Base-by-base conservation (phyloP, 2,888 invertebrate genomes). In the Cryptocheilus praepositus region DNA sequence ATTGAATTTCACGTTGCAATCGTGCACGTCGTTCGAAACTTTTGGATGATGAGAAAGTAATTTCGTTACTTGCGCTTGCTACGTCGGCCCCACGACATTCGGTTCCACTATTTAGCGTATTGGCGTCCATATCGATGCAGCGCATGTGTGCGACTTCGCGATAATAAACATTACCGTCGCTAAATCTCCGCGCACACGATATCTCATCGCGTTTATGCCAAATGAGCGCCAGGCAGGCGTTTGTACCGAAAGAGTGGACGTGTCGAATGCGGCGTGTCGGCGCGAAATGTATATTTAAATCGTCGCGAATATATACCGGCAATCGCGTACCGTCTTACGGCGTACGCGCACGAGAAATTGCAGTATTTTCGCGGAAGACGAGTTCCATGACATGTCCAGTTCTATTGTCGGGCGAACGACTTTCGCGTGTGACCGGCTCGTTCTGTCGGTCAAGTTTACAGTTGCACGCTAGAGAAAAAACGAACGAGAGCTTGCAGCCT, bases 401-500 rank as follows among this genome's bases (percentile, higher is more conserved):
- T 53, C 36, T 59, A 74, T 81, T 77, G 78, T 76, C 73, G 71
- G 71, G 65, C 52, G 67, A 78, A 74, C 68, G 62, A 71, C 72
- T 73, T 79, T 81, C 71, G 82, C 81, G 79, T 76, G 81, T 73
- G 68, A 60, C 55, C 56, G 60, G 57, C 28, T 57, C 61, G 71
- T 77, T 72, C 70, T 61, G 67, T 63, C 70, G 74, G 72, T 79
- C 76, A 79, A 77, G 74, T 77, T 78, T 79, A 70, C 77, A 73
- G 70, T 74, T 70, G 77, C 76, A 74, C 52, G 74, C 67, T 53
- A 65, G 76, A 16, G 45, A 21, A 76, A 71, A 76, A 63, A 67
- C 25, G 49, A 66, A 67, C 62, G 60, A 46, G 36, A 18, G 61
- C 57, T 57, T 63, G 61, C 44, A 53, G 64, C 49, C 59, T 36